Evolutionary conservation across 2,113 vertebrate genomes (phyloP).

Genomic region (Gavialis gangeticus): DNA sequence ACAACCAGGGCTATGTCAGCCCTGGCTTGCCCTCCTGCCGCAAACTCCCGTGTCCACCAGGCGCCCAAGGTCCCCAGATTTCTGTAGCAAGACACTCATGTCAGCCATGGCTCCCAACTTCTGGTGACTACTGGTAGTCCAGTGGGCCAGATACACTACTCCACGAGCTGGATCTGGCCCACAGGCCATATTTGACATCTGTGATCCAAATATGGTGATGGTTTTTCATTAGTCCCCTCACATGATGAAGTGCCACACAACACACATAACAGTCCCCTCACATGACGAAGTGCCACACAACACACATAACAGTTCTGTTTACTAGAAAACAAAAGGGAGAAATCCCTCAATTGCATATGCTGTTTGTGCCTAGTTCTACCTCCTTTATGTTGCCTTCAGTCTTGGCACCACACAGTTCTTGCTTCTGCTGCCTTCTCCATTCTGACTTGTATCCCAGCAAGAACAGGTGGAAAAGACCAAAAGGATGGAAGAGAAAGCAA

Average conservation of each 20-base stretch:
- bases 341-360: background rate
- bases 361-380: background rate
- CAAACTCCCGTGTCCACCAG: too few species aligned
- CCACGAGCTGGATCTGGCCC: too few species aligned
- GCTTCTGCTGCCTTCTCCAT: background rate
- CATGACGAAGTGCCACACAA: background rate
- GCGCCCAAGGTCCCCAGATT: too few species aligned
- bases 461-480: background rate
- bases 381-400: background rate
- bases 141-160: too few species aligned
- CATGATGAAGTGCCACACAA: background rate
- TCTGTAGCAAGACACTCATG: too few species aligned
- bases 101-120: too few species aligned
- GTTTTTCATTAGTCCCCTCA: background rate
- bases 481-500: fast-evolving
- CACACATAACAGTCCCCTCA: background rate
- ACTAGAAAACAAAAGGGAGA: background rate
- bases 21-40: too few species aligned
- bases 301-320: background rate
- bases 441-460: background rate
- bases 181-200: too few species aligned
- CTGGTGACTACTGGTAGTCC: too few species aligned
- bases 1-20: too few species aligned
- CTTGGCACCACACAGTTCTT: background rate
- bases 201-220: too few species aligned